Evolutionary conservation across 2,888 invertebrate genomes (phyloP), one percentile per base, ranked within the genome.

Genomic region (Dexiosoma caninum): DNA sequence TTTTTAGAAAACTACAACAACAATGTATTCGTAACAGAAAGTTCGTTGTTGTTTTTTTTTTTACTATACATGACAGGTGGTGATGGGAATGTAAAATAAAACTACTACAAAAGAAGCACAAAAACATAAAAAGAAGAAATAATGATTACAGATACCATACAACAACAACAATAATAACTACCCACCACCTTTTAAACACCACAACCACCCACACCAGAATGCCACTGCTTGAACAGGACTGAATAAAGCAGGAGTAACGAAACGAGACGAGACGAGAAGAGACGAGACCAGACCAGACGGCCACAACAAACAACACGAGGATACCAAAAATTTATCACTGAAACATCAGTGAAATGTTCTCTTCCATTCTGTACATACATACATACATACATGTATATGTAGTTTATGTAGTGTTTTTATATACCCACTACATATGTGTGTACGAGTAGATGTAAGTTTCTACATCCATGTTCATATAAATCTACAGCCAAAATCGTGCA

Each of bases 271-370:
- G 2, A 19, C 19, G 30, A 55, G 55, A 46, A n/a, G n/a, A 6
- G 6, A 23, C 16, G 30, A 32, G 32, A 32, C 30, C 9, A 53
- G 30, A 27, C 14, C 14, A 74, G 49, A 37, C 74, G 49, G 74
- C 46, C 74, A 71, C 80, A 78, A 80, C 78, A 67, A 78, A 79
- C 64, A 49, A 80, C 55, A 66, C 62, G 81, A 83, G 83, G 83
- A 83, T 83, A 84, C 80, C 7, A 57, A 86, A 85, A 87, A 86
- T 86, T 88, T 87, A 88, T 88, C 88, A 87, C 86, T 87, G 84
- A 84, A 88, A 86, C 87, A 74, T 74, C 64, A 55, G 35, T 21
- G 30, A 16, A 74, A 55, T 19, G 19, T 57, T 74, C 57, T 57
- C 46, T 57, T 53, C 53, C 35, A 46, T 23, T 27, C 44, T 64